Evolutionary conservation across 2,113 vertebrate species (phyloP).

Genomic region (Mirza zaza): DNA sequence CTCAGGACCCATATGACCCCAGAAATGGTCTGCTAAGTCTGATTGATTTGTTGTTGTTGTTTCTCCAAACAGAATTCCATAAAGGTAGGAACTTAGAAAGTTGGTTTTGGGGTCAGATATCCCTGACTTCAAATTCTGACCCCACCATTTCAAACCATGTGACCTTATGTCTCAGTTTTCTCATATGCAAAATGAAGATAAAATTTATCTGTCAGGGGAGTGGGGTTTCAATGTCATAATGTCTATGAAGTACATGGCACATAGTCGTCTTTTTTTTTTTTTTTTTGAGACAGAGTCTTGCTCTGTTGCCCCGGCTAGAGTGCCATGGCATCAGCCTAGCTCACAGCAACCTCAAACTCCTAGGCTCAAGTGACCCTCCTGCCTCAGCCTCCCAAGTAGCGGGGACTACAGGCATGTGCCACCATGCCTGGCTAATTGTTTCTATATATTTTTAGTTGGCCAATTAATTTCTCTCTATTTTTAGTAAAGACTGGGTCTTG

Average conservation of each 20-base stretch:
- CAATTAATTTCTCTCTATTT: too few relatives aligned
- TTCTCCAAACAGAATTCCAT: not conserved
- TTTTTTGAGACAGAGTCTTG: too few relatives aligned
- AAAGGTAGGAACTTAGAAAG: slow-evolving; percentile 12
- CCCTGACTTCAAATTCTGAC: not conserved
- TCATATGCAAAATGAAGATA: not conserved
- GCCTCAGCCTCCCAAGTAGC: too few relatives aligned
- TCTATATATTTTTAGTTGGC: too few relatives aligned
- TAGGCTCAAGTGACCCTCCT: too few relatives aligned
- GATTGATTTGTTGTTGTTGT: not conserved
- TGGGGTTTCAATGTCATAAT: not conserved
- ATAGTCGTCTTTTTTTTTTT: not conserved
- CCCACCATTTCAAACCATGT: not conserved
- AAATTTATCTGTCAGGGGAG: not conserved
- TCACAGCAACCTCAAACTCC: too few relatives aligned
- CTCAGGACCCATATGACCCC: not conserved
- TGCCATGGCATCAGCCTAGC: too few relatives aligned
- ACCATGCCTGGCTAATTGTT: too few relatives aligned
- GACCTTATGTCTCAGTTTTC: not conserved
- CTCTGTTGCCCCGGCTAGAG: too few relatives aligned
- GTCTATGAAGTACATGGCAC: not conserved
- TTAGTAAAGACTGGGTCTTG: too few relatives aligned
- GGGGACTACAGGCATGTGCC: too few relatives aligned
- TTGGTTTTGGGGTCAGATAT: not conserved
- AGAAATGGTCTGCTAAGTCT: not conserved